These are phyloP conservation scores for Penaeus japonicus DNA, from an alignment of 1,140 invertebrate genomes.

Conservation along the genomic window DNA sequence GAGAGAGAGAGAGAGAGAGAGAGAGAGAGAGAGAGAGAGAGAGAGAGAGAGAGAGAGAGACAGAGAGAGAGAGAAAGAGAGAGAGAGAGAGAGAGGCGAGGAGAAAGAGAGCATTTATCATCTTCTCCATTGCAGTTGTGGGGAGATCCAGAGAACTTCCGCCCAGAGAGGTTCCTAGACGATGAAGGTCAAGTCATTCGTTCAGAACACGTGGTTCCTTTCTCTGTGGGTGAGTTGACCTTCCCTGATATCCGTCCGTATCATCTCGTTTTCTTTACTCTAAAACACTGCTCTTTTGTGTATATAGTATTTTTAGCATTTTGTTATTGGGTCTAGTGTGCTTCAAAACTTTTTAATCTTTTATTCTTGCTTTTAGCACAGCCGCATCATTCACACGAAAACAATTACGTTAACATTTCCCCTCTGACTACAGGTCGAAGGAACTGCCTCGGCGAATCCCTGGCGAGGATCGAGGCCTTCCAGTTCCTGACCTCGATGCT, in stretches of 20 bases:
- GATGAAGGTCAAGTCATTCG: slow-evolving; percentile 71
- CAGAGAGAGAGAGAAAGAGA: neutral
- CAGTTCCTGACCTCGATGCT: slow-evolving; percentile 76
- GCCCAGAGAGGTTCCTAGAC: slow-evolving; percentile 77
- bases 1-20: neutral
- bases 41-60: neutral
- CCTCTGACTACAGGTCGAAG: slow-evolving; percentile 70
- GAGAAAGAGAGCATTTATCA: neutral
- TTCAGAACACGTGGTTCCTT: slow-evolving; percentile 72
- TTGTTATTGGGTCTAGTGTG: neutral
- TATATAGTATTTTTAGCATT: neutral
- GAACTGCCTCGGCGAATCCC: slow-evolving; percentile 78
- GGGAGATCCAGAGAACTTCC: slow-evolving; percentile 74
- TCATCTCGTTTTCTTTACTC: neutral
- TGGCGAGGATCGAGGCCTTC: slow-evolving; percentile 78
- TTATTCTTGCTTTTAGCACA: neutral
- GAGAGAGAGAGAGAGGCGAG: neutral
- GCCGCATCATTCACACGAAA: neutral
- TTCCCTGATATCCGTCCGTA: neutral
- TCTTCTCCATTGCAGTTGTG: slow-evolving; percentile 64
- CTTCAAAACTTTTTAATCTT: neutral
- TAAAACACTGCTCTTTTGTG: neutral
- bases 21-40: neutral
- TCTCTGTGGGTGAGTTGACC: slow-evolving; percentile 73
- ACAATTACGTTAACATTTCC: neutral